Evolutionary conservation across 2,888 invertebrate genomes (phyloP).

Genomic region (Sclerodermus sp.): DNA sequence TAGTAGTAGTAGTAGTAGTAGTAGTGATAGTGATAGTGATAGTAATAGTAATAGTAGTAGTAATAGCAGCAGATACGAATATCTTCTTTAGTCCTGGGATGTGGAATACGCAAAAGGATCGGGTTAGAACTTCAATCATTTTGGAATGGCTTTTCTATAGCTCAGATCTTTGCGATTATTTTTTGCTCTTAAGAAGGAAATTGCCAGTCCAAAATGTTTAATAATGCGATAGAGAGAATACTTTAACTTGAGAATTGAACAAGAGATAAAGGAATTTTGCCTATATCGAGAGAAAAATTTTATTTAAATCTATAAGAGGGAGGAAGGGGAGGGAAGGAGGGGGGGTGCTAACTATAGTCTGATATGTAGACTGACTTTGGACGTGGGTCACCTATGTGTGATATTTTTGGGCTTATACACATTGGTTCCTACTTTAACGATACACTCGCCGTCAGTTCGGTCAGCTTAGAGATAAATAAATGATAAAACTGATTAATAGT

Average conservation of each 20-base stretch:
- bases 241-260: no score
- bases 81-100: constrained; percentile 14
- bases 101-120: not conserved
- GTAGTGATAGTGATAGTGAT: constrained; percentile 13
- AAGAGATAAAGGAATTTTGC: no score
- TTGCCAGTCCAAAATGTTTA: no score
- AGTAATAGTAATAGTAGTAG: constrained; percentile 12
- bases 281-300: no score
- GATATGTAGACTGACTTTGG: constrained; percentile 47
- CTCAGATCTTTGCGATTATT: no score
- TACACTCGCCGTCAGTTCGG: no score
- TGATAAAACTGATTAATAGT: no score
- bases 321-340: no score
- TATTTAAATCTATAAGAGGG: no score
- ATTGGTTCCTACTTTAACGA: constrained; percentile 11
- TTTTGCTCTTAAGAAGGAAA: no score
- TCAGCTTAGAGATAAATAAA: no score
- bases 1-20: constrained; percentile 2
- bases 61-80: constrained; percentile 26
- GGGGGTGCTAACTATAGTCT: constrained; percentile 30
- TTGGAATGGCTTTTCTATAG: constrained; percentile 2
- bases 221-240: no score
- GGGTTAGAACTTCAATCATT: constrained; percentile 5
- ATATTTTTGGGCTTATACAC: constrained; percentile 17
- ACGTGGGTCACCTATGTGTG: constrained; percentile 25